phyloP scores from a whole-genome alignment of 1,140 invertebrate species.

The Thalassaphorura encarpata region DNA sequence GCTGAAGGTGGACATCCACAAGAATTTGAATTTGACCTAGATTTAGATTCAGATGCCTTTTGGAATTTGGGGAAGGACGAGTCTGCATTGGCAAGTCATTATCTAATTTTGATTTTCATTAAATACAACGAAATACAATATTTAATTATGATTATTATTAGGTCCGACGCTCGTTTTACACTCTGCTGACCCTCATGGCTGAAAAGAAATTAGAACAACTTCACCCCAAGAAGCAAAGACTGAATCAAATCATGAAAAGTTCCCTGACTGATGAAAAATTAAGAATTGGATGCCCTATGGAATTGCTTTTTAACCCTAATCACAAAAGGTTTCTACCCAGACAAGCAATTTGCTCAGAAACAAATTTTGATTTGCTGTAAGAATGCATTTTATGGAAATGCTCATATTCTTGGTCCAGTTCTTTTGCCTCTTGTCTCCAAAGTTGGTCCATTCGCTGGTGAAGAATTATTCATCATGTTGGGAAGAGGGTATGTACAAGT shows the following conservation, averaged over 20 bases:
- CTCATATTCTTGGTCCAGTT: conserved; percentile 8
- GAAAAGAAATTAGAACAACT: neutral
- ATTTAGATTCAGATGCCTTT: neutral
- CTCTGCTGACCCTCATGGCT: conserved; percentile 2
- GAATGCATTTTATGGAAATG: conserved; percentile 19
- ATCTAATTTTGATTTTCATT: no score
- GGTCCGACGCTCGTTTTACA: conserved; percentile 5
- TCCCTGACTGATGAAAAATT: neutral
- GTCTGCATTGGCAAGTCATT: no score
- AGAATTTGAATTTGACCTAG: no score
- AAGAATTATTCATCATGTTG: neutral
- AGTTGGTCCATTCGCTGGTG: neutral
- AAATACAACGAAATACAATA: no score
- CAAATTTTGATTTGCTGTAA: conserved; percentile 4
- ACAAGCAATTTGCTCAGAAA: conserved; percentile 3
- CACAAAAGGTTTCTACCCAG: conserved; percentile 7
- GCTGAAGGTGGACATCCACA: no score
- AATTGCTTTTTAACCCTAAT: conserved; percentile 15
- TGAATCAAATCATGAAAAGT: neutral
- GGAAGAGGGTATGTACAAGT: conserved; percentile 2
- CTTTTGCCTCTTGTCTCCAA: conserved; percentile 10
- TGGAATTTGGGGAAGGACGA: neutral
- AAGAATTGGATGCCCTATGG: conserved; percentile 11
- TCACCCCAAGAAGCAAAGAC: conserved; percentile 4
- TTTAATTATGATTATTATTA: no score